These are phyloP conservation scores for Polyommatus icarus DNA, from an alignment of 2,888 invertebrate genomes.

Conservation along the genomic window DNA sequence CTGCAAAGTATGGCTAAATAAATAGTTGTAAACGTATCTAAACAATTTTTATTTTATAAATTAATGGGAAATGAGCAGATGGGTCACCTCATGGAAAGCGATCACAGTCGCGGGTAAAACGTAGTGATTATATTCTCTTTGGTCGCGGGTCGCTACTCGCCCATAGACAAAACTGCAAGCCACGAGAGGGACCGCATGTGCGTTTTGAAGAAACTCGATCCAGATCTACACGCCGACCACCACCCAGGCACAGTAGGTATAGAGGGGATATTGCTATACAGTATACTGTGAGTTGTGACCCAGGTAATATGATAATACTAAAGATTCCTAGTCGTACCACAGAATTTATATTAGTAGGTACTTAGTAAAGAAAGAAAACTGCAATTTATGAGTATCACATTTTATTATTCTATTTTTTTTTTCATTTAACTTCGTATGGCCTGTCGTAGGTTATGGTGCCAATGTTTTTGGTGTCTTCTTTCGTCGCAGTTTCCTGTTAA, in stretches of 20 bases:
- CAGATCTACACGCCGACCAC: too few species aligned
- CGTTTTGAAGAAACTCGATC: too few species aligned
- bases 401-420: slow-evolving; percentile 36
- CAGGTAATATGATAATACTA: too few species aligned
- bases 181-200: too few species aligned
- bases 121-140: too few species aligned
- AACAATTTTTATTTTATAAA: not conserved
- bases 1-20: not conserved
- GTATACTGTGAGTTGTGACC: too few species aligned
- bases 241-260: too few species aligned
- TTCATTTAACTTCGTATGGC: slow-evolving; percentile 73
- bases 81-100: not conserved
- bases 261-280: too few species aligned
- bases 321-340: too few species aligned
- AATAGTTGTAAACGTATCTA: not conserved
- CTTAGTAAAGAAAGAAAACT: not conserved
- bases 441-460: slow-evolving; percentile 71
- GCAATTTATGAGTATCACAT: not conserved
- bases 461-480: slow-evolving; percentile 60
- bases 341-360: too few species aligned
- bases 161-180: too few species aligned
- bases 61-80: not conserved
- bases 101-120: not conserved
- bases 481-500: not conserved
- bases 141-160: too few species aligned